Evolutionary conservation across 2,113 vertebrate species (phyloP), one percentile per base, ranked within the genome.

Genomic region (Nestor notabilis): DNA sequence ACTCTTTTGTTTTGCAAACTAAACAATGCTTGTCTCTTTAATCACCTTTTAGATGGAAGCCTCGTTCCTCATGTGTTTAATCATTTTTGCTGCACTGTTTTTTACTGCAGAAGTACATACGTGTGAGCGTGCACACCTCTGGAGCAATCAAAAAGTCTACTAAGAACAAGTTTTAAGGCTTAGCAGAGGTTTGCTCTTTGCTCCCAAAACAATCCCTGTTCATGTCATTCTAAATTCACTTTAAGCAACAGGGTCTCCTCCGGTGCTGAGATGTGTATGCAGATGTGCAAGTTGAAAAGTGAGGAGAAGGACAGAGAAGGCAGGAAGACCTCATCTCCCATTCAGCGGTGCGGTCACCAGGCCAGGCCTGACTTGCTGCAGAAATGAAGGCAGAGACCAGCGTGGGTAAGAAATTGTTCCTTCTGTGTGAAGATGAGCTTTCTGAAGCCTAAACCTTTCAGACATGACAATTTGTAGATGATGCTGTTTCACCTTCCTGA

Each of bases 41-140:
- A 96, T 95, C 92, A 91, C 89, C 75, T 95, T 95, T 95, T 63
- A 83, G 88, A 83, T 83, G 49, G 82, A 90, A 96, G 43, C n/a
- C 29, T 96, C 68, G 63, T 96, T 89, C 89, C 92, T 92, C 89
- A 8, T 83, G 83, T 95, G 94, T 97, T 96, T 95, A 95, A 94
- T 97, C 87, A 89, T 79, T 89, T 95, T 75, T 85, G 41, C 61
- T 88, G 77, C 56, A 28, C 39, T 78, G 87, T 72, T 55, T 82
- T 46, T 63, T 33, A 28, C 69, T 27, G 78, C 60, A 76, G 77
- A 60, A 56, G 50, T 69, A 52, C 61, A 25, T 47, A 11, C 8
- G 4, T 43, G 52, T 84, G 75, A 89, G 76, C 27, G 21, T 17
- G 52, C 5, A 31, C 56, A 89, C 35, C 68, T 70, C 76, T 31